Conservation (phyloP, 2,113 vertebrate genomes). For the Dicerorhinus sumatrensis region DNA sequence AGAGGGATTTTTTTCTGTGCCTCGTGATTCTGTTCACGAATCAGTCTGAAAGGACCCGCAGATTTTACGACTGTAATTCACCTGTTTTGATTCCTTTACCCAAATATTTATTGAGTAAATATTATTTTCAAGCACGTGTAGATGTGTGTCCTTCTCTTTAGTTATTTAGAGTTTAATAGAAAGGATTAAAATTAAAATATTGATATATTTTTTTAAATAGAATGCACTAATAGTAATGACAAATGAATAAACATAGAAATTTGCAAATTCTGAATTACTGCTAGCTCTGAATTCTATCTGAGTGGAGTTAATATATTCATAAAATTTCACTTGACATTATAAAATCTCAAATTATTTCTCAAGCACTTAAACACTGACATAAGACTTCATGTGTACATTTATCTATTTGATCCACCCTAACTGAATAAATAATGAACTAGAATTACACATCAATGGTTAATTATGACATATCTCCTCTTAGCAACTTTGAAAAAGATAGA, state of each 20-base stretch:
- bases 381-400: background rate
- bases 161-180: background rate
- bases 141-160: background rate
- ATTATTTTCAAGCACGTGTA: background rate
- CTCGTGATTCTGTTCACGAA: background rate
- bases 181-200: background rate
- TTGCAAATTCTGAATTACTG: constrained; percentile 12
- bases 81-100: background rate
- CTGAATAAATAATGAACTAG: background rate
- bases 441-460: background rate
- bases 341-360: background rate
- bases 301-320: background rate
- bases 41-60: background rate
- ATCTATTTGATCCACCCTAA: background rate
- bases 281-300: background rate
- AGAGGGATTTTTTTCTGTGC: background rate
- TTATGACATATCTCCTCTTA: background rate
- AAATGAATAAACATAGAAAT: background rate
- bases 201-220: background rate
- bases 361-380: background rate
- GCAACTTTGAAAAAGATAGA: background rate
- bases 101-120: background rate
- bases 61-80: background rate
- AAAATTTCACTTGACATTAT: background rate
- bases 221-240: background rate